These are phyloP conservation scores for Grantiella picta DNA, from an alignment of 2,113 vertebrate species.

Conservation along the genomic window DNA sequence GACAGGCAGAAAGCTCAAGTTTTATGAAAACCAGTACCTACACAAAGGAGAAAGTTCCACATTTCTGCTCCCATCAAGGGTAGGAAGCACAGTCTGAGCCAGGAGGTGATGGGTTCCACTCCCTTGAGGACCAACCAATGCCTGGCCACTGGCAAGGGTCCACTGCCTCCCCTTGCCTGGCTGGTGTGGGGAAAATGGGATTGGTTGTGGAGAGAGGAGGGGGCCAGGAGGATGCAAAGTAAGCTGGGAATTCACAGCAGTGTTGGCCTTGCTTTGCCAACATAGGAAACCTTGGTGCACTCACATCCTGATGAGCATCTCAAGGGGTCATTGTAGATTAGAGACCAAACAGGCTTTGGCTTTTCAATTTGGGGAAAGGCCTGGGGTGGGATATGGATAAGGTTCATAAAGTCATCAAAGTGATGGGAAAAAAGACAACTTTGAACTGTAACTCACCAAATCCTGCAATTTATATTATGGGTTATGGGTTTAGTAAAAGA, in stretches of 20 bases:
- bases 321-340: background rate
- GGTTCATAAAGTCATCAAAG: background rate
- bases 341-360: background rate
- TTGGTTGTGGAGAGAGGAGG: background rate
- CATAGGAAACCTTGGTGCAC: background rate
- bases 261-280: accelerated
- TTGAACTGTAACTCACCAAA: background rate
- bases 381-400: background rate
- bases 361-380: background rate
- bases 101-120: background rate
- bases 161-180: background rate
- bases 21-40: background rate
- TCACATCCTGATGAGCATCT: background rate
- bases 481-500: background rate
- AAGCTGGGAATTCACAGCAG: background rate
- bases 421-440: background rate
- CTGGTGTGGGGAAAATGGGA: background rate
- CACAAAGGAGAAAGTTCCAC: background rate
- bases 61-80: background rate
- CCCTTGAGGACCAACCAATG: accelerated
- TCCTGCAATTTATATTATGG: background rate
- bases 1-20: background rate
- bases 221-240: background rate
- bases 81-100: background rate
- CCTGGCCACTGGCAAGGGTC: background rate